A percentile compares a stretch with the other conserved stretches of the same genome.
Evolutionary conservation across 30 jellyfish, hydroid and myxozoan genomes (phyloP).

Genomic region (Aurelia sp.): DNA sequence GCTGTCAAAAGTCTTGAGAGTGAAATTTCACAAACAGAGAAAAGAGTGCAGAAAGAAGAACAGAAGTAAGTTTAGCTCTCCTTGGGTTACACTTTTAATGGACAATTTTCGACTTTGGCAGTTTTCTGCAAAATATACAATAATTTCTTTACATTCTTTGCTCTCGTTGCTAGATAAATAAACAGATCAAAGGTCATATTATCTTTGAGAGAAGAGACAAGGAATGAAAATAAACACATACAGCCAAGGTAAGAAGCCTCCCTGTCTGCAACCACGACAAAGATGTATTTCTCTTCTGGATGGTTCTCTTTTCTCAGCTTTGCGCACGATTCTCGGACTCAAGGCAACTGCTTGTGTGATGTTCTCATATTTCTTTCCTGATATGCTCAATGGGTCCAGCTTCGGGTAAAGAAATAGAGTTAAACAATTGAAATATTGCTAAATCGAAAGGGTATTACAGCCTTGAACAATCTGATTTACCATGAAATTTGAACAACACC

Average conservation of each 20-base stretch:
- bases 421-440: background rate
- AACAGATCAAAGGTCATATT: too few relatives aligned
- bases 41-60: conserved; percentile 90
- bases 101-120: too few relatives aligned
- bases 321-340: conserved; percentile 45
- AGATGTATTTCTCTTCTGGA: conserved; percentile 16
- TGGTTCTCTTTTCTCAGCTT: conserved; percentile 60
- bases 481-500: too few relatives aligned
- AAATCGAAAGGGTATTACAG: too few relatives aligned
- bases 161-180: too few relatives aligned
- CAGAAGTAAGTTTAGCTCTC: conserved; percentile 7
- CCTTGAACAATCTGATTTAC: too few relatives aligned
- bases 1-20: conserved; percentile 72
- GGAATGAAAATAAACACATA: too few relatives aligned
- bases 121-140: too few relatives aligned
- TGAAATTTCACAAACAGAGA: conserved; percentile 71
- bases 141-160: too few relatives aligned
- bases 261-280: conserved; percentile 52
- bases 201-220: too few relatives aligned
- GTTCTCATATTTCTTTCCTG: conserved; percentile 33
- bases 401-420: background rate
- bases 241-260: conserved; percentile 70
- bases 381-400: conserved; percentile 22
- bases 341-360: conserved; percentile 36
- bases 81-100: too few relatives aligned